phyloP scores from a whole-genome alignment of 2,888 invertebrate species.

The Cataglyphis albicans region DNA sequence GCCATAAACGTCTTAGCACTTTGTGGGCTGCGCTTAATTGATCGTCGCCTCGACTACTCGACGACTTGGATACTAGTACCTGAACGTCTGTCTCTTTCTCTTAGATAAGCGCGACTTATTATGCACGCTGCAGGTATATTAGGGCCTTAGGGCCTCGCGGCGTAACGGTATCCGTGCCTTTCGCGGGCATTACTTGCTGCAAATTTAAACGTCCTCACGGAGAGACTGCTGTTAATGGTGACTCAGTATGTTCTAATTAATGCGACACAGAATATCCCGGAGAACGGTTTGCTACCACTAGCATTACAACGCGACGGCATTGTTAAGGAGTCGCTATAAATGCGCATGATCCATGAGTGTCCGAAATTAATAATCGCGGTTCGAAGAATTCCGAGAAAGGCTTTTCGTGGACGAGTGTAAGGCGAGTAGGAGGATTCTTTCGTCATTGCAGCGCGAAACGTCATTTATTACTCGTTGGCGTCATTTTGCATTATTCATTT shows the following conservation, averaged over 20 bases:
- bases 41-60: constrained; percentile 73
- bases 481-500: constrained; percentile 10
- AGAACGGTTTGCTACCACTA: constrained; percentile 54
- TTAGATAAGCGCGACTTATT: constrained; percentile 47
- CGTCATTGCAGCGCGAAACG: background rate
- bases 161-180: constrained; percentile 13
- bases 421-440: constrained; percentile 11
- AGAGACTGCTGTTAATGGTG: background rate
- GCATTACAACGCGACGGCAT: background rate
- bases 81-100: constrained; percentile 57
- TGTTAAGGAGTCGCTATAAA: constrained; percentile 15
- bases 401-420: background rate
- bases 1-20: constrained; percentile 85
- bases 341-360: background rate
- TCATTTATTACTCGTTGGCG: constrained; percentile 11
- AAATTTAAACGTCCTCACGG: constrained; percentile 18
- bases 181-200: background rate
- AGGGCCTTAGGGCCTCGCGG: background rate
- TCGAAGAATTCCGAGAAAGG: constrained; percentile 16
- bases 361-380: constrained; percentile 40
- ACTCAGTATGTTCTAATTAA: constrained; percentile 42
- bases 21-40: constrained; percentile 84
- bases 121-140: constrained; percentile 38
- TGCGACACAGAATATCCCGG: constrained; percentile 57
- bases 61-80: constrained; percentile 55